Percentiles rank a stretch among this genome's conserved stretches.
These are phyloP conservation scores for Luehdorfia chinensis DNA, from an alignment of 1,140 invertebrate genomes.

Conservation along the genomic window DNA sequence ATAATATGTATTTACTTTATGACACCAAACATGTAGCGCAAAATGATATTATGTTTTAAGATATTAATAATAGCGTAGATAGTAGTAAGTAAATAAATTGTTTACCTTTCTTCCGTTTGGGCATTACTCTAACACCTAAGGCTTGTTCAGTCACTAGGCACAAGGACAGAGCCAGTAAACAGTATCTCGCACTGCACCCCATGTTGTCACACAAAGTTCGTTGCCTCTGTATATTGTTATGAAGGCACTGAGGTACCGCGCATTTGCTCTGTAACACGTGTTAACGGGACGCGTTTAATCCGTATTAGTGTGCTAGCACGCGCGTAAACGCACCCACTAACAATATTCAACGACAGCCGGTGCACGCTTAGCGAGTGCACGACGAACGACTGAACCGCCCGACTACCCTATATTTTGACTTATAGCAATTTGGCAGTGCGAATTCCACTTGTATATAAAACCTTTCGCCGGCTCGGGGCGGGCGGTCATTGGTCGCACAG, in stretches of 20 bases:
- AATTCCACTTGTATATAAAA: conserved; percentile 77
- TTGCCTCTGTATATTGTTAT: conserved; percentile 33
- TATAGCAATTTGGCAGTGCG: conserved; percentile 73
- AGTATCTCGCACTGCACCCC: conserved; percentile 72
- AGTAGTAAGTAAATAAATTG: conserved; percentile 19
- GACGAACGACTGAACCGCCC: conserved; percentile 63
- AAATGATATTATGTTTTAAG: too few relatives aligned
- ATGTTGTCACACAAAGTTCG: conserved; percentile 58
- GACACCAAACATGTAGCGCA: too few relatives aligned
- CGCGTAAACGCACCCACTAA: conserved; percentile 33
- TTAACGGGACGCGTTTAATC: conserved; percentile 32
- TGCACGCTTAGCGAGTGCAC: conserved; percentile 36
- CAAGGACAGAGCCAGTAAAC: conserved; percentile 70
- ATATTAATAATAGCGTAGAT: too few relatives aligned
- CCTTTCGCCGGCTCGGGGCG: conserved; percentile 71
- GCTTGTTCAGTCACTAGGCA: conserved; percentile 68
- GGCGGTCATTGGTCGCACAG: conserved; percentile 63
- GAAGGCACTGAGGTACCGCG: conserved; percentile 47
- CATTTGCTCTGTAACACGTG: conserved; percentile 49
- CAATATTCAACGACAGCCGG: conserved; percentile 22
- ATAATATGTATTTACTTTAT: too few relatives aligned
- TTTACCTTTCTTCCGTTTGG: conserved; percentile 76
- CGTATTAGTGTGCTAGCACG: conserved; percentile 30
- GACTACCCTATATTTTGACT: conserved; percentile 78
- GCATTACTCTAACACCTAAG: conserved; percentile 70